Conservation (phyloP, 2,113 vertebrate species). For the Brachionichthys hirsutus region DNA sequence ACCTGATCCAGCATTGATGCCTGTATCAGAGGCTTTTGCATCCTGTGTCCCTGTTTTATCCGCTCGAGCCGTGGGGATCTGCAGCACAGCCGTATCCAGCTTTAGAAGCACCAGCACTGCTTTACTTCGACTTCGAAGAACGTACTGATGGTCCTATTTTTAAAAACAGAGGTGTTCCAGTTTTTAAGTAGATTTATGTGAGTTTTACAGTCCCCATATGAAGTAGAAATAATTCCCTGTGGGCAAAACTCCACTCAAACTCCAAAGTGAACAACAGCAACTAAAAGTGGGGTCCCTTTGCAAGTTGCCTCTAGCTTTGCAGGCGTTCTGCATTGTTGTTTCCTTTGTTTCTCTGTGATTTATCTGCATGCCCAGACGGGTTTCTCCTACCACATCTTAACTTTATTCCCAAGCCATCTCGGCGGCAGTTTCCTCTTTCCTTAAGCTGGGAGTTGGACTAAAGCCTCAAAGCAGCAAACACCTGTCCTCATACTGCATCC, state of each 20-base stretch:
- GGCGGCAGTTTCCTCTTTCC: slow-evolving; percentile 7
- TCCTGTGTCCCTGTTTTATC: background rate
- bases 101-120: background rate
- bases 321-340: slow-evolving; percentile 42
- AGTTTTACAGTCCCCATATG: slow-evolving; percentile 56
- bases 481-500: slow-evolving; percentile 16
- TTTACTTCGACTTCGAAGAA: too few species aligned
- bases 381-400: slow-evolving; percentile 27
- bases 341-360: slow-evolving; percentile 47
- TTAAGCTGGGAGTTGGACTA: slow-evolving; percentile 9
- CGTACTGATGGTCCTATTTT: slow-evolving; percentile 35
- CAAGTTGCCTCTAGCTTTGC: slow-evolving; percentile 48
- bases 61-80: too few species aligned
- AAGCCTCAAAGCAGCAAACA: slow-evolving; percentile 16
- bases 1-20: background rate
- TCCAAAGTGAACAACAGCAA: slow-evolving; percentile 58
- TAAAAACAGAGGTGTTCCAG: slow-evolving; percentile 66
- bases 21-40: too few species aligned
- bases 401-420: slow-evolving; percentile 50
- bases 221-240: slow-evolving; percentile 61
- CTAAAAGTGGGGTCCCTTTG: slow-evolving; percentile 51
- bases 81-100: too few species aligned
- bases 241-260: slow-evolving; percentile 63
- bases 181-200: slow-evolving; percentile 68
- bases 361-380: slow-evolving; percentile 25